phyloP scores from a whole-genome alignment of 2,797 vertebrate species.

The Thunnus albacares region DNA sequence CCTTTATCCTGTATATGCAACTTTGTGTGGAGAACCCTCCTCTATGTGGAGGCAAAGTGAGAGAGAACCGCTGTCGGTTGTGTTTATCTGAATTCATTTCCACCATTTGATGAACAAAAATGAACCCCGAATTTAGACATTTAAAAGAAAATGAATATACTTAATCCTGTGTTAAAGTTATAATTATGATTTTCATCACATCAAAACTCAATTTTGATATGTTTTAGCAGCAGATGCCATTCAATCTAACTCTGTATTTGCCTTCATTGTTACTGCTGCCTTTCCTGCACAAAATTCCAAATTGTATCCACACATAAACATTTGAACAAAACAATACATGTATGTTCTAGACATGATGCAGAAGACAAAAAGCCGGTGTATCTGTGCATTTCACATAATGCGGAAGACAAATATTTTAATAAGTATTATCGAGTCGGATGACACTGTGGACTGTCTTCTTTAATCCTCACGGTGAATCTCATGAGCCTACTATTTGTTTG shows the following conservation, averaged over 20 bases:
- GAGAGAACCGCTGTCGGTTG: conserved; percentile 4
- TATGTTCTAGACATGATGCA: not conserved
- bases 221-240: not conserved
- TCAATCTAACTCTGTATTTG: not conserved
- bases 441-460: not conserved
- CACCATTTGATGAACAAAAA: not conserved
- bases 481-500: not conserved
- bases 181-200: conserved; percentile 20
- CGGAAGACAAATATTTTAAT: not conserved
- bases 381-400: not conserved
- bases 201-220: not conserved
- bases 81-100: conserved; percentile 10
- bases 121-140: not conserved
- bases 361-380: not conserved
- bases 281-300: not conserved
- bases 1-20: conserved; percentile 8
- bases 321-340: not conserved
- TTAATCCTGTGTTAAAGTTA: conserved; percentile 11
- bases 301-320: not conserved
- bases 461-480: not conserved
- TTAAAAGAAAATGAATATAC: not conserved
- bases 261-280: not conserved
- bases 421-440: not conserved
- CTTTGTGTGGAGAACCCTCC: not conserved
- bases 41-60: not conserved